These are phyloP conservation scores for Ascidia mentula DNA, from an alignment of 23 tunicate genomes.

Conservation along the genomic window DNA sequence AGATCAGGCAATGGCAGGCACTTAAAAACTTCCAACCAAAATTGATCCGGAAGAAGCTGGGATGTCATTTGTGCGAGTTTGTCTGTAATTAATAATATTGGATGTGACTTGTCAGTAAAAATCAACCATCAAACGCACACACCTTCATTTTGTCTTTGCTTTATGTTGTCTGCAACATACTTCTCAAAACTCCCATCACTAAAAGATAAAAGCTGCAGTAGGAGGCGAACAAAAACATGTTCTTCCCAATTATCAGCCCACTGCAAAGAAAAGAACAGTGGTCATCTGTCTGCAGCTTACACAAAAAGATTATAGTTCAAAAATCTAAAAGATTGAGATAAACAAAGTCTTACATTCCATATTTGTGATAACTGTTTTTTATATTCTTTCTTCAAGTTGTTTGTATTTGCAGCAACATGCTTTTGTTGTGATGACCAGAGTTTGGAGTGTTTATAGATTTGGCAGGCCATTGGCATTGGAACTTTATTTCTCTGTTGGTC, in stretches of 20 bases:
- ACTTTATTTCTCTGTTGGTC: conserved; percentile 37
- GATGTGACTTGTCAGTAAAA: not conserved
- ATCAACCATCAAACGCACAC: not conserved
- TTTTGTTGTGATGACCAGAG: conserved; percentile 45
- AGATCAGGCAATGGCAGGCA: conserved; percentile 35
- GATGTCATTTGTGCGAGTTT: not conserved
- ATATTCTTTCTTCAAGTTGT: conserved; percentile 61
- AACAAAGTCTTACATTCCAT: conserved; percentile 76
- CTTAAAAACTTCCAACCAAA: conserved; percentile 40
- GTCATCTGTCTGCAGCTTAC: not conserved
- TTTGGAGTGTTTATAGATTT: conserved; percentile 61
- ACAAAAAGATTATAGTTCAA: too few relatives aligned
- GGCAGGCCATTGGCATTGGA: conserved; percentile 51
- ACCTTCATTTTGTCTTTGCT: conserved; percentile 50
- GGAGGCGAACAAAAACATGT: conserved; percentile 31
- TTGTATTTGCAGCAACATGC: conserved; percentile 25
- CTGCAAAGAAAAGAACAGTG: conserved; percentile 23
- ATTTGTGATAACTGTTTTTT: conserved; percentile 47
- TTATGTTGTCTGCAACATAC: conserved; percentile 55
- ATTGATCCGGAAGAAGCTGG: conserved; percentile 35
- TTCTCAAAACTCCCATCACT: conserved; percentile 22
- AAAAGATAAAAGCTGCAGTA: conserved; percentile 40
- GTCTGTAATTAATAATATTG: not conserved
- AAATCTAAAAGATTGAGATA: too few relatives aligned
- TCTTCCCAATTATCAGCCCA: conserved; percentile 62